phyloP scores from a whole-genome alignment of 2,888 invertebrate species.

The Amorpha juglandis region DNA sequence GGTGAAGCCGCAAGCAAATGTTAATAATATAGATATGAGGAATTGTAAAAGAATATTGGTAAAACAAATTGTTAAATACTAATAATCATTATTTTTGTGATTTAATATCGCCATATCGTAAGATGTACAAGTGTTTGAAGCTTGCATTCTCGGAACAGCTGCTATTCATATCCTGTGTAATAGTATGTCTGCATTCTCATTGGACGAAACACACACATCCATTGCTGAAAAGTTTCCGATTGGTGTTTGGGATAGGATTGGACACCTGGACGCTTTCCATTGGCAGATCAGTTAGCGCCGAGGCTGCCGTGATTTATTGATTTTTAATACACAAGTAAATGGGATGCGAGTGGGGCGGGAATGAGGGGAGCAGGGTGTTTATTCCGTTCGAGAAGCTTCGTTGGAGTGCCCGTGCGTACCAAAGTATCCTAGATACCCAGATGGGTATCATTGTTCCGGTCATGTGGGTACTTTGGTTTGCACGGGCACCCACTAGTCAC shows the following conservation, averaged over 20 bases:
- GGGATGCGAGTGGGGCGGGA: no score
- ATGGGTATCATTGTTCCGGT: not conserved
- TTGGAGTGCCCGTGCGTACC: conserved; percentile 2
- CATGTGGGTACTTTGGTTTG: not conserved
- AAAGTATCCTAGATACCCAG: not conserved
- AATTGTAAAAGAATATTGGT: no score
- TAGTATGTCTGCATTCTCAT: not conserved
- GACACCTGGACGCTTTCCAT: not conserved
- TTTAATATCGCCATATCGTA: no score
- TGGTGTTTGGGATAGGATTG: not conserved
- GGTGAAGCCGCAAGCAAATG: no score
- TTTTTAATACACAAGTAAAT: not conserved
- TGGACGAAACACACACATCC: not conserved
- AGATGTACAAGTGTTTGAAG: not conserved
- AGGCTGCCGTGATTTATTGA: not conserved
- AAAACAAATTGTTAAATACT: no score
- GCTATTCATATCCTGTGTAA: not conserved
- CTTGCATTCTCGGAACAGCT: not conserved
- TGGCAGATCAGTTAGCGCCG: not conserved
- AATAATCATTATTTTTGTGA: no score
- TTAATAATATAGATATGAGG: no score
- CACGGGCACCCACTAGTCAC: not conserved
- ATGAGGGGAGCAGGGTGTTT: no score
- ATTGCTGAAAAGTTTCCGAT: not conserved
- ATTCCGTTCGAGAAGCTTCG: not conserved